Evolutionary conservation across 1,140 invertebrate species (phyloP), one percentile per base, ranked within the genome.

Genomic region (Bombus polaris): DNA sequence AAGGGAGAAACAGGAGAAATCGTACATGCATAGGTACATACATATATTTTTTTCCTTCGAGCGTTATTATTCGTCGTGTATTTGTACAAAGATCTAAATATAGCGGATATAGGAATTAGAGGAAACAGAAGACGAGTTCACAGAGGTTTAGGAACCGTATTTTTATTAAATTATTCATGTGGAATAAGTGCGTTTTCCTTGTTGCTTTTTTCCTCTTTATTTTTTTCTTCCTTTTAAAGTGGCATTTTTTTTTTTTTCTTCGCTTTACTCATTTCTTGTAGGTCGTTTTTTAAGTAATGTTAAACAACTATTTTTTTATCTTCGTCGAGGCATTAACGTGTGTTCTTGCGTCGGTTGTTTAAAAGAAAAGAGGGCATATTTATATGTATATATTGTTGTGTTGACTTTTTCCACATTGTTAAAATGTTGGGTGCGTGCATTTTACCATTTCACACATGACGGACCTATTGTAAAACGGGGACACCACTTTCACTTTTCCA

Each of bases 191-290:
- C 53, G 65, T 59, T 59, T 47, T 71, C 37, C 28, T 44, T 13
- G 47, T 80, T 72, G 66, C 77, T 81, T 79, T 78, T 72, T 79
- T 39, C 57, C 4, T 70, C 35, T 53, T 68, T 84, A 32, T 53
- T 76, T 57, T 57, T 73, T 77, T 62, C 25, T 66, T 83, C 12
- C 79, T 82, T 80, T 78, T 68, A 44, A 70, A 76, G 28, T 42
- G 22, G 37, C 66, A 71, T 71, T 78, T 72, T 35, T 32, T 32
- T 32, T 32, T 32, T 65, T 70, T 47, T 39, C 65, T 32, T 83
- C 53, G 39, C n/a, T 83, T 78, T n/a, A 68, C 35, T 78, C 42
- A 72, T 86, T 86, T 82, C 78, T 78, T 42, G 57, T 86, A 86
- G 70, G 35, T 79, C 39, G 70, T 79, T 59, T 32, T 68, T 88